phyloP scores from a whole-genome alignment of 2,113 vertebrate genomes.

The Patagioenas fasciata region DNA sequence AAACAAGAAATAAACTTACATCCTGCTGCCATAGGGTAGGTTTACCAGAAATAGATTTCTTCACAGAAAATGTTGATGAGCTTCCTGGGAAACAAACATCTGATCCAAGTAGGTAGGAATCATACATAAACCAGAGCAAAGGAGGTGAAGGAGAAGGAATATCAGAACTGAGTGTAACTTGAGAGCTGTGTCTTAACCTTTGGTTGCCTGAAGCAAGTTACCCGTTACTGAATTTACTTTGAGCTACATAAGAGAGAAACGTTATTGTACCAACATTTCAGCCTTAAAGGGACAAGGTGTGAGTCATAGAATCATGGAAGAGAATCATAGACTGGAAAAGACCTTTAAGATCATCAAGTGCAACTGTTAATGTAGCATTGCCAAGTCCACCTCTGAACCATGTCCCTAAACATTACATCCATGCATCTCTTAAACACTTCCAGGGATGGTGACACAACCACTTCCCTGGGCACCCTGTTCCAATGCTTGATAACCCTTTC shows the following conservation, averaged over 20 bases:
- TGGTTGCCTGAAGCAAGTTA: background rate
- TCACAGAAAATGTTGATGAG: background rate
- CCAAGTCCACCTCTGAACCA: too few relatives aligned
- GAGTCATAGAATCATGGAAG: too few relatives aligned
- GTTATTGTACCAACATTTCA: background rate
- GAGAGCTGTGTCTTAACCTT: background rate
- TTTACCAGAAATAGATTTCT: background rate
- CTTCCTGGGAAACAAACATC: background rate
- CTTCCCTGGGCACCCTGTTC: too few relatives aligned
- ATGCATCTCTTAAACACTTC: too few relatives aligned
- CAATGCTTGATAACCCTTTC: too few relatives aligned
- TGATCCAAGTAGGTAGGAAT: background rate
- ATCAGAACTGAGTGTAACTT: background rate
- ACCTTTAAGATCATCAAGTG: too few relatives aligned
- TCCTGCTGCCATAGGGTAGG: background rate
- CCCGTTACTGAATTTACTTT: background rate
- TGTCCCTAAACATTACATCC: too few relatives aligned
- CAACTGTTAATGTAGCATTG: too few relatives aligned
- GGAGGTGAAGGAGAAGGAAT: background rate
- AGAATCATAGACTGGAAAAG: too few relatives aligned
- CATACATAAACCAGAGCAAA: background rate
- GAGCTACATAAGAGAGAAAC: background rate
- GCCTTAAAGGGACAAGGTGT: background rate
- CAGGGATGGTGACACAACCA: too few relatives aligned
- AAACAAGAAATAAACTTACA: background rate